Percentiles rank a stretch among this genome's conserved stretches.
Evolutionary conservation across 2,888 invertebrate genomes (phyloP).

Genomic region (Morpho achilles): DNA sequence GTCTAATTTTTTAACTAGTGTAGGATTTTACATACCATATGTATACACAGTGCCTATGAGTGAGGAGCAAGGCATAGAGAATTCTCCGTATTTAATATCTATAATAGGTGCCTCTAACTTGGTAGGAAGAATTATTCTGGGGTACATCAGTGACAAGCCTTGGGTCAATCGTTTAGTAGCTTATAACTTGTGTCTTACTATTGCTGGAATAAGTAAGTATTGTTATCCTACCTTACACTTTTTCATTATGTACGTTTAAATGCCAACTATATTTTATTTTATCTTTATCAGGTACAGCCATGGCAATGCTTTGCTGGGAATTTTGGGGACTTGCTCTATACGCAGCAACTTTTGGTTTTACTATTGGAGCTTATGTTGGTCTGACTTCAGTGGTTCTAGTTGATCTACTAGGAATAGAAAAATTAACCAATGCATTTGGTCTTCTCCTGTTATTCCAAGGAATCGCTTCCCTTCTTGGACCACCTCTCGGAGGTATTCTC

Average conservation of each 20-base stretch:
- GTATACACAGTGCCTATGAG: constrained; percentile 90
- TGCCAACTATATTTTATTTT: not conserved
- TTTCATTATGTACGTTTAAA: not conserved
- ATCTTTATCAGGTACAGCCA: constrained; percentile 83
- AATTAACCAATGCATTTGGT: constrained; percentile 97
- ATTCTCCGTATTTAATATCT: constrained; percentile 86
- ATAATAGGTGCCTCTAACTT: constrained; percentile 93
- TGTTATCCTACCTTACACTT: not conserved
- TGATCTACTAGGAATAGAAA: constrained; percentile 94
- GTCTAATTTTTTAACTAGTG: constrained; percentile 96
- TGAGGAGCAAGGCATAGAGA: constrained; percentile 78
- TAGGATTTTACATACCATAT: constrained; percentile 96
- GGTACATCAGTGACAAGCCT: constrained; percentile 92
- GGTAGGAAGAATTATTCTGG: constrained; percentile 91
- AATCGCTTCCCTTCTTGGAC: constrained; percentile 93
- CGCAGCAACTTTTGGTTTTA: constrained; percentile 90
- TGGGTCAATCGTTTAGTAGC: constrained; percentile 94
- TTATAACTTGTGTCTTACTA: constrained; percentile 92
- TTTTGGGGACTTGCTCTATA: constrained; percentile 88
- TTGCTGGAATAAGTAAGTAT: constrained; percentile 91
- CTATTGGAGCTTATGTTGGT: constrained; percentile 97
- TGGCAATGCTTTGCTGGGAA: constrained; percentile 87
- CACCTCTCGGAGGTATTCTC: constrained; percentile 92
- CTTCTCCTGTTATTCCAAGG: constrained; percentile 95
- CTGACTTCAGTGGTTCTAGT: constrained; percentile 97